These are phyloP conservation scores for Halichoeres trimaculatus DNA, from an alignment of 2,113 vertebrate genomes.

Conservation along the genomic window DNA sequence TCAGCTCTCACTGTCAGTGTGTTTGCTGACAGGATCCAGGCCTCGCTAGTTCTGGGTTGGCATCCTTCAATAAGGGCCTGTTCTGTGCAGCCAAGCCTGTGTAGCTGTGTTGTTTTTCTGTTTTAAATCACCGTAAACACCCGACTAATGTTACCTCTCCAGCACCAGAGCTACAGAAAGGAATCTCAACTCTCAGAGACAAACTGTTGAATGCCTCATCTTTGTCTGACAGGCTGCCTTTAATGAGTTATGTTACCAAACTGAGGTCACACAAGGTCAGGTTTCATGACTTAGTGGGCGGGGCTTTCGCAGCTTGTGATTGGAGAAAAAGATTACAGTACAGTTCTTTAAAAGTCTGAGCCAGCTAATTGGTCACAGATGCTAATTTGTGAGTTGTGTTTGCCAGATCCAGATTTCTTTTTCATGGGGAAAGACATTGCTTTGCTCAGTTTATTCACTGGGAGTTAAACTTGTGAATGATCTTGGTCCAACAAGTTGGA, in stretches of 20 bases:
- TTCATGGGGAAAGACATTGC: neutral
- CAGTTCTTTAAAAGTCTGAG: constrained; percentile 7
- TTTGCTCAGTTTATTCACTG: neutral
- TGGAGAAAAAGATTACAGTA: neutral
- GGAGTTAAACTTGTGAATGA: neutral
- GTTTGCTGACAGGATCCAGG: constrained; percentile 79
- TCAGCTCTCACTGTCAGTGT: constrained; percentile 65
- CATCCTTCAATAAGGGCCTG: constrained; percentile 69
- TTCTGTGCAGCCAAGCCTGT: constrained; percentile 48
- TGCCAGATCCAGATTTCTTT: neutral
- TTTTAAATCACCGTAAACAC: constrained; percentile 73
- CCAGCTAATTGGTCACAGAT: neutral
- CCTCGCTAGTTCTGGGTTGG: constrained; percentile 67
- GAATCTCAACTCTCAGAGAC: constrained; percentile 60
- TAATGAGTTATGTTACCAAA: constrained; percentile 20
- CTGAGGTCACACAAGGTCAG: constrained; percentile 55
- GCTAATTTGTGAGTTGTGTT: neutral
- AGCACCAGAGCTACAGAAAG: constrained; percentile 67
- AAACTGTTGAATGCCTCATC: constrained; percentile 61
- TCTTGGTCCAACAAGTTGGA: neutral
- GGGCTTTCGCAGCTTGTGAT: constrained; percentile 6
- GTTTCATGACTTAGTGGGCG: neutral
- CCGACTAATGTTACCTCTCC: constrained; percentile 64
- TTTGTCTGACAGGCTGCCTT: constrained; percentile 25
- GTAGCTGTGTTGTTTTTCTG: constrained; percentile 66